phyloP scores from a whole-genome alignment of 2,113 vertebrate genomes.

The Paratilapia polleni region DNA sequence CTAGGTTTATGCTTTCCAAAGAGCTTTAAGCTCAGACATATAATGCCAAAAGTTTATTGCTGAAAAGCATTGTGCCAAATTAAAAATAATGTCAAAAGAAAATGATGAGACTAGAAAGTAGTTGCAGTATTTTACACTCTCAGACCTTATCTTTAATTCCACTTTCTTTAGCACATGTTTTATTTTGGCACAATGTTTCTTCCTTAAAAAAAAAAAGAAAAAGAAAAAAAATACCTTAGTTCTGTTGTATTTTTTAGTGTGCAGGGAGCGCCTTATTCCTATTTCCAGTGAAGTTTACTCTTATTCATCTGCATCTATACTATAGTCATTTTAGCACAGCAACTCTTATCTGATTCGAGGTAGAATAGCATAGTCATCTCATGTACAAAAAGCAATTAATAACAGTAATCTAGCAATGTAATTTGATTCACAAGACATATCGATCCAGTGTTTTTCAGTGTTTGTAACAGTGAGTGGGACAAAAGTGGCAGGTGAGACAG shows the following conservation, averaged over 20 bases:
- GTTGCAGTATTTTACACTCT: background rate
- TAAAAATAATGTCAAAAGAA: constrained; percentile 20
- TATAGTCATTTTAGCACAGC: constrained; percentile 58
- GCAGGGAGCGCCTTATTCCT: constrained; percentile 64
- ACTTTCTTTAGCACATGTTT: constrained; percentile 15
- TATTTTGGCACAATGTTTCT: constrained; percentile 39
- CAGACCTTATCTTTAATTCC: constrained; percentile 13
- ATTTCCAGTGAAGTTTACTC: constrained; percentile 59
- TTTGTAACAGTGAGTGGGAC: constrained; percentile 41
- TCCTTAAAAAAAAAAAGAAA: background rate
- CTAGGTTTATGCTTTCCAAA: constrained; percentile 52
- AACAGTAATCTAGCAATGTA: constrained; percentile 64
- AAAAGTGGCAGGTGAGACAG: constrained; percentile 26
- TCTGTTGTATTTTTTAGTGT: constrained; percentile 51
- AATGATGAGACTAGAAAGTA: background rate
- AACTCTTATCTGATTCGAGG: constrained; percentile 40
- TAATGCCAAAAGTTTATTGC: constrained; percentile 46
- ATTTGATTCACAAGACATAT: constrained; percentile 58
- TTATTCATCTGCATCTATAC: constrained; percentile 63
- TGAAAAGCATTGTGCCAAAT: constrained; percentile 61
- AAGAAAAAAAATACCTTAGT: background rate
- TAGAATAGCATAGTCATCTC: constrained; percentile 50
- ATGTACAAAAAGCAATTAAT: constrained; percentile 75
- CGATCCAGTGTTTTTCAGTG: constrained; percentile 47
- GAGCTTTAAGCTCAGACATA: constrained; percentile 49